phyloP scores from a whole-genome alignment of 2,113 vertebrate species.

The Pluvialis apricaria region DNA sequence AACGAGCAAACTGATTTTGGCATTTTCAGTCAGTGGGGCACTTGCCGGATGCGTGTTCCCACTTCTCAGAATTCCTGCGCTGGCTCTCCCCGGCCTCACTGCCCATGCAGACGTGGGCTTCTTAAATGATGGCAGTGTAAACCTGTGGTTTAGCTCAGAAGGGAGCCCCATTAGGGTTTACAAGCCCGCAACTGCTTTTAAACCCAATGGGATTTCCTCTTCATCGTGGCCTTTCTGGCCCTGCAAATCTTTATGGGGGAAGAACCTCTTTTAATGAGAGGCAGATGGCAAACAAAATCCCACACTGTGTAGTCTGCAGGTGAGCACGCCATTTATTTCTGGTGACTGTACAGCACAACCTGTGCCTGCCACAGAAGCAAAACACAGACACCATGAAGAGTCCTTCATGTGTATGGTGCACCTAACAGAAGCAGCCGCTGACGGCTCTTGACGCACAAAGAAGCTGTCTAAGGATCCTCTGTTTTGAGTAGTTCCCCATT shows the following conservation, averaged over 20 bases:
- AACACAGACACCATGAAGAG: neutral
- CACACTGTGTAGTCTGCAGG: neutral
- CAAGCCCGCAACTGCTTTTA: neutral
- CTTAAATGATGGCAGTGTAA: neutral
- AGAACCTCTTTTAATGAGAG: neutral
- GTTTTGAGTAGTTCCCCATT: neutral
- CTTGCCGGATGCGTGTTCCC: neutral
- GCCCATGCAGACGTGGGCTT: neutral
- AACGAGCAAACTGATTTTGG: neutral
- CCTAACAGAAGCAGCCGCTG: neutral
- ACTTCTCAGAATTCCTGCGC: neutral
- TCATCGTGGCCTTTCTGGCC: neutral
- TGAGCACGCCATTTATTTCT: neutral
- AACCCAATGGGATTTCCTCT: neutral
- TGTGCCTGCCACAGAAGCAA: neutral
- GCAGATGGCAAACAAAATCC: neutral
- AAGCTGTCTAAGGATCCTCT: neutral
- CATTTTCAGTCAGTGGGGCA: neutral
- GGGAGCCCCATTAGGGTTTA: neutral
- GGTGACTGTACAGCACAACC: neutral
- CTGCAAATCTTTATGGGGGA: neutral
- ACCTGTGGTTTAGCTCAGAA: neutral
- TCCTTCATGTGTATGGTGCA: neutral
- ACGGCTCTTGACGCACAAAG: neutral
- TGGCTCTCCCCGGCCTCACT: neutral